Percentiles rank a stretch among this genome's conserved stretches.
Conservation (phyloP, 2,113 vertebrate species). For the Aplodontia rufa region DNA sequence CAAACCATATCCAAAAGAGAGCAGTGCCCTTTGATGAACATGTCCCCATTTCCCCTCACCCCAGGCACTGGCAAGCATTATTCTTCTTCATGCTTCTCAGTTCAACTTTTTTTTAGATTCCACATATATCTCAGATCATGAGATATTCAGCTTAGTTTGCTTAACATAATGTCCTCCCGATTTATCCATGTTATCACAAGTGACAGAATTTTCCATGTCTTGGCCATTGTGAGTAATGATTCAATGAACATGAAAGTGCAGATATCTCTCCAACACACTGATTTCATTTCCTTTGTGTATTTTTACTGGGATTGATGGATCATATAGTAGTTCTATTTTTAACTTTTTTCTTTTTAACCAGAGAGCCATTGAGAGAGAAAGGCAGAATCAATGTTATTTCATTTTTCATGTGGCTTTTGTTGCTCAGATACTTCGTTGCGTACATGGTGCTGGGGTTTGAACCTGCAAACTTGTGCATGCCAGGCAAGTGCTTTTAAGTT, state of each 20-base stretch:
- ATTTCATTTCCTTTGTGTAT: neutral
- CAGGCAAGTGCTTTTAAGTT: neutral
- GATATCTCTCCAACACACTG: neutral
- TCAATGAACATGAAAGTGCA: no score
- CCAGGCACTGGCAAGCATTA: neutral
- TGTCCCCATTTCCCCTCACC: neutral
- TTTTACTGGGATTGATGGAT: neutral
- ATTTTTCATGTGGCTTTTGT: no score
- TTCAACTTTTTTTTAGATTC: neutral
- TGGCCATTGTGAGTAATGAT: neutral
- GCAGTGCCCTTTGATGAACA: neutral
- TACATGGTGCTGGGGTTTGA: no score
- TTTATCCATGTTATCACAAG: neutral
- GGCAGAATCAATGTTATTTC: no score
- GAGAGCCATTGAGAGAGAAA: no score
- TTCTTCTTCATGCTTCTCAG: neutral
- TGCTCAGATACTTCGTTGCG: no score
- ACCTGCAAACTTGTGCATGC: no score
- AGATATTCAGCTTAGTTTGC: neutral
- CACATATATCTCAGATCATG: no score
- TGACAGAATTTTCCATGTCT: neutral
- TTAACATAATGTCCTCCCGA: neutral
- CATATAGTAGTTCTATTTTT: neutral
- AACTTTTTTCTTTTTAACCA: no score
- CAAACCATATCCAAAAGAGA: neutral